phyloP scores from a whole-genome alignment of 2,888 invertebrate genomes.

The Stenodema calcarata region DNA sequence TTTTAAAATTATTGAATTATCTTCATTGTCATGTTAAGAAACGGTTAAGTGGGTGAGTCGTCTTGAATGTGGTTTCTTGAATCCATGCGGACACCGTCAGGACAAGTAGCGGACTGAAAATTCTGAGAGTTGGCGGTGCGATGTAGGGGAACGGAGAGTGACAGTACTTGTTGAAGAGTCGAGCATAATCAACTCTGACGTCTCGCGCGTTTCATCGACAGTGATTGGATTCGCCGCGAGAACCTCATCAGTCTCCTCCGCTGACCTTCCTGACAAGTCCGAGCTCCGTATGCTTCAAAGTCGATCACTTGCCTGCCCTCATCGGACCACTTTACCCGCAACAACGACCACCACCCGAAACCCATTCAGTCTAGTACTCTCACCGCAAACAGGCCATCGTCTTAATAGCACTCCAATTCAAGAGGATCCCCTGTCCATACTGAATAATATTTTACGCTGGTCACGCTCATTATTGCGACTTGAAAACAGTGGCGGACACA shows the following conservation, averaged over 20 bases:
- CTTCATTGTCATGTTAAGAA: background rate
- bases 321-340: background rate
- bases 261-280: background rate
- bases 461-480: background rate
- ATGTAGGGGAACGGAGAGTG: background rate
- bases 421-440: background rate
- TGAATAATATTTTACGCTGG: background rate
- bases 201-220: background rate
- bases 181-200: background rate
- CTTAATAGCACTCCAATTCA: background rate
- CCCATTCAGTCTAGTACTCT: background rate
- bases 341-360: background rate
- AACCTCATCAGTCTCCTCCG: background rate
- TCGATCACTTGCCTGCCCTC: background rate
- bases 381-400: background rate
- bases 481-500: too few relatives aligned
- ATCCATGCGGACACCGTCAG: background rate
- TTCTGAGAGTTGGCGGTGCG: background rate
- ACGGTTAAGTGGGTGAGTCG: background rate
- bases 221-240: background rate
- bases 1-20: too few relatives aligned
- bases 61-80: background rate
- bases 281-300: background rate
- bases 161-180: background rate
- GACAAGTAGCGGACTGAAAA: background rate